Conservation (phyloP, 2,797 vertebrate genomes). For the Echeneis naucrates region DNA sequence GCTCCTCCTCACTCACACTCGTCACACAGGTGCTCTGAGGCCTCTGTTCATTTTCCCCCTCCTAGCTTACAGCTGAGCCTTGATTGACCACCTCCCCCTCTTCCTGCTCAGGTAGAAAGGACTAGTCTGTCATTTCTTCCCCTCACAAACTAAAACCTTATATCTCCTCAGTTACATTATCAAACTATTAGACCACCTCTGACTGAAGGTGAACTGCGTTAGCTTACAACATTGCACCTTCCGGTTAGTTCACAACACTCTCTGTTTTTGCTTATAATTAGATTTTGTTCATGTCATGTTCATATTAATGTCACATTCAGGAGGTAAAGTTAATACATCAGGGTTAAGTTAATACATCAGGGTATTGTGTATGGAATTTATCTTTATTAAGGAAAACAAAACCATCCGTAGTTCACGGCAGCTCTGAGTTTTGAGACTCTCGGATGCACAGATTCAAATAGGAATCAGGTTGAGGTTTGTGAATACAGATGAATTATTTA, state of each 20-base stretch:
- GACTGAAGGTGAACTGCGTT: background rate
- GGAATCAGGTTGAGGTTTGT: slow-evolving; percentile 9
- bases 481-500: slow-evolving; percentile 4
- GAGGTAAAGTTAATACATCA: slow-evolving; percentile 46
- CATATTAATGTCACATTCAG: no score
- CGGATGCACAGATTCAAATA: slow-evolving; percentile 11
- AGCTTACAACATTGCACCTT: background rate
- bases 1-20: no score
- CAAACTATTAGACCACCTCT: background rate
- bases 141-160: background rate
- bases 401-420: slow-evolving; percentile 49
- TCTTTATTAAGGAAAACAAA: slow-evolving; percentile 51
- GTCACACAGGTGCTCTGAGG: no score
- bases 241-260: slow-evolving; percentile 24
- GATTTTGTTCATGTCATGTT: slow-evolving; percentile 34
- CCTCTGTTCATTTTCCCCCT: no score
- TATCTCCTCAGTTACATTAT: background rate
- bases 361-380: slow-evolving; percentile 48
- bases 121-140: no score
- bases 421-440: background rate
- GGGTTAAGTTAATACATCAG: slow-evolving; percentile 45
- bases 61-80: no score
- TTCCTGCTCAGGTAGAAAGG: no score
- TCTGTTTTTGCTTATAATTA: slow-evolving; percentile 38
- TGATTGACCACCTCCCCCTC: no score